Evolutionary conservation across 2,113 vertebrate genomes (phyloP).

Genomic region (Hylia prasina): DNA sequence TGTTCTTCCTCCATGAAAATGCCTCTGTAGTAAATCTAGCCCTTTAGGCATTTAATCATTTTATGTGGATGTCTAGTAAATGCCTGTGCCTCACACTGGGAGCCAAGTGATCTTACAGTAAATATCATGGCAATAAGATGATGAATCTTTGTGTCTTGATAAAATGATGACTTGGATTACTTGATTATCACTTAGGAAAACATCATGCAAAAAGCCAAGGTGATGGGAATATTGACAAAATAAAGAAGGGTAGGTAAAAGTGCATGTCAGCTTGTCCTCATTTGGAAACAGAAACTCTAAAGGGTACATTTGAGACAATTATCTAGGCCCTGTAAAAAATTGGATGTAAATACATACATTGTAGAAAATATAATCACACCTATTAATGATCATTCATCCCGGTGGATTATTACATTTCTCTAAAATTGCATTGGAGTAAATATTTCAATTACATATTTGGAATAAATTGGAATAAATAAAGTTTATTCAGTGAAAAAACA

Average conservation of each 20-base stretch:
- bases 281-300: background rate
- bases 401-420: background rate
- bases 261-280: background rate
- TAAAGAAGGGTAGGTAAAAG: background rate
- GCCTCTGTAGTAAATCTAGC: background rate
- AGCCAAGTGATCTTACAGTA: conserved; percentile 8
- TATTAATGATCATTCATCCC: background rate
- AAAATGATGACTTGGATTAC: background rate
- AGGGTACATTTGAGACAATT: background rate
- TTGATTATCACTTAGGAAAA: conserved; percentile 1
- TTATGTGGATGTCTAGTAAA: background rate
- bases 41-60: conserved; percentile 29
- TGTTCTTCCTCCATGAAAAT: background rate
- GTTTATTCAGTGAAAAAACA: background rate
- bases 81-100: background rate
- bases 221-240: background rate
- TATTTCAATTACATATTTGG: background rate
- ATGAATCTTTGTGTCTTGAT: conserved; percentile 34
- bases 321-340: background rate
- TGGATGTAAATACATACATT: background rate
- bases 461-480: background rate
- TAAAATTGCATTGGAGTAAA: background rate
- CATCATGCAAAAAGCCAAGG: background rate
- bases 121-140: conserved; percentile 36
- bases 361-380: background rate